Percentiles rank a stretch among this genome's conserved stretches.
Evolutionary conservation across 2,888 invertebrate genomes (phyloP).

Genomic region (Malacosoma neustria): DNA sequence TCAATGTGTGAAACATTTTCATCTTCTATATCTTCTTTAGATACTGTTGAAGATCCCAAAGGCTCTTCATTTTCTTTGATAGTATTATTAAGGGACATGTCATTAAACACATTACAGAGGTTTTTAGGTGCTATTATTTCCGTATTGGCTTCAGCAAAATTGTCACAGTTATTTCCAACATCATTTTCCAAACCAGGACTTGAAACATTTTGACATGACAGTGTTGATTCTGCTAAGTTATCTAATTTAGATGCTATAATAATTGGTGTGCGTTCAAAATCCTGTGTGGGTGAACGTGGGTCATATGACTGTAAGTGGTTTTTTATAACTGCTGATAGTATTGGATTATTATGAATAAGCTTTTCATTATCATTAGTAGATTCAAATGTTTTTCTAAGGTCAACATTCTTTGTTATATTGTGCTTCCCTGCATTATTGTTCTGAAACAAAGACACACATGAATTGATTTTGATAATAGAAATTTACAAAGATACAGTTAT

Average conservation of each 20-base stretch:
- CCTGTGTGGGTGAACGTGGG: conserved; percentile 75
- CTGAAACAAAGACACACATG: conserved; percentile 39
- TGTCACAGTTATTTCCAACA: conserved; percentile 27
- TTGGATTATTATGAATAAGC: conserved; percentile 59
- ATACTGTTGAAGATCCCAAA: conserved; percentile 55
- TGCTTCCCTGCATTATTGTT: conserved; percentile 49
- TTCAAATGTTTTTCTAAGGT: conserved; percentile 64
- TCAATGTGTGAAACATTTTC: conserved; percentile 36
- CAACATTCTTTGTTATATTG: conserved; percentile 66
- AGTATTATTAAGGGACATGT: conserved; percentile 48
- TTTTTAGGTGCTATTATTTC: conserved; percentile 53
- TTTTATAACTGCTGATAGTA: conserved; percentile 62
- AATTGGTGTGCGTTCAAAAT: conserved; percentile 77
- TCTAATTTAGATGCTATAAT: conserved; percentile 38
- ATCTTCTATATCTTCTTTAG: conserved; percentile 50
- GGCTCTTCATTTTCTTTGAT: conserved; percentile 46
- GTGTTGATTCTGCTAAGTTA: conserved; percentile 20
- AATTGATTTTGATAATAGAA: too few relatives aligned
- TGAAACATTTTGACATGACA: conserved; percentile 25
- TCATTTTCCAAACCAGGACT: conserved; percentile 37
- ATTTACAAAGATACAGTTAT: too few relatives aligned
- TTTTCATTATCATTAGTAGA: conserved; percentile 46
- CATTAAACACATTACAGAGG: conserved; percentile 48
- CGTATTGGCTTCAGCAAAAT: conserved; percentile 34
- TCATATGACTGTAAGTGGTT: conserved; percentile 67